Evolutionary conservation across 2,113 vertebrate species (phyloP).

Genomic region (Ellobius talpinus): DNA sequence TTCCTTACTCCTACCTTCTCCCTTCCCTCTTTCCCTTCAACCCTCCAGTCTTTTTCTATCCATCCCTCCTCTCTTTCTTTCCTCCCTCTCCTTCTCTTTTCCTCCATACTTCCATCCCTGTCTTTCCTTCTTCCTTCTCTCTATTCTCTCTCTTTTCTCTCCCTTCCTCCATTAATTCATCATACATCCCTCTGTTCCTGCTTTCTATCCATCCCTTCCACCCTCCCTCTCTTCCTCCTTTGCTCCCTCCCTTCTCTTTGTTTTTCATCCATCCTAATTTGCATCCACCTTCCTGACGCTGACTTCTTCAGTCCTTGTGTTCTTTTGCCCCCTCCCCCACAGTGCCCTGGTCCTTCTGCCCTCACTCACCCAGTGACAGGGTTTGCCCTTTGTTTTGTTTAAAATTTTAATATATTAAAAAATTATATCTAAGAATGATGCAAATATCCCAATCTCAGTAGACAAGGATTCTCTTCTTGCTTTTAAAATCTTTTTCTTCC

Average conservation of each 20-base stretch:
- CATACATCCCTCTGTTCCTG: background rate
- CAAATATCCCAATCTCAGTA: too few species aligned
- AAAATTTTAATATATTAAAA: background rate
- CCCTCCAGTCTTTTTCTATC: background rate
- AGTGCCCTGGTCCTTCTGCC: fast-evolving
- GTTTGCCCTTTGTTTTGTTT: background rate
- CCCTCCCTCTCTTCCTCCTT: too few species aligned
- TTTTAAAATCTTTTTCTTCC: background rate
- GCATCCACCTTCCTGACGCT: background rate
- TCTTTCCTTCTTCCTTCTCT: background rate
- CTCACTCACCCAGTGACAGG: background rate
- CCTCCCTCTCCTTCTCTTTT: too few species aligned
- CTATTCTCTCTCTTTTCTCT: too few species aligned
- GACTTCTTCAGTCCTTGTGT: background rate
- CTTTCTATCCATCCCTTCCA: too few species aligned
- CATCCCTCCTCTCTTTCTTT: background rate
- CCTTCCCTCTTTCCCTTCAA: background rate
- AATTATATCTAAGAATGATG: background rate
- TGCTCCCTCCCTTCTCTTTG: background rate
- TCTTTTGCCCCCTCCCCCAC: fast-evolving
- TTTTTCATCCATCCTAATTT: too few species aligned
- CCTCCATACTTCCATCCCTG: too few species aligned
- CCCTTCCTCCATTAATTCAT: background rate
- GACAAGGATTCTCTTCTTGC: background rate
- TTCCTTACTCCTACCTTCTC: background rate